Evolutionary conservation across 2,113 vertebrate genomes (phyloP).

Genomic region (Sander lucioperca): DNA sequence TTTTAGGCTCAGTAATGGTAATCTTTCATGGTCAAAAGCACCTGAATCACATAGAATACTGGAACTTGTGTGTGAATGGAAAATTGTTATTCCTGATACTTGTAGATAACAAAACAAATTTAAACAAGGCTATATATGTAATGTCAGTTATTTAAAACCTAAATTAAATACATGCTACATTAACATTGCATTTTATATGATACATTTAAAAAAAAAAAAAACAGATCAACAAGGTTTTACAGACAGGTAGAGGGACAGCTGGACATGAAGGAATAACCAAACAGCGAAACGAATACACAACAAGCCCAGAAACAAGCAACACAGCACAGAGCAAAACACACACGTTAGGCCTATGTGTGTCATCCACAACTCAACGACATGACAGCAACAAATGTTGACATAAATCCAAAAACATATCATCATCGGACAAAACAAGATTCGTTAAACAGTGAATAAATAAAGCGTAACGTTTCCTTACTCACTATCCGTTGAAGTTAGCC

Average conservation of each 20-base stretch:
- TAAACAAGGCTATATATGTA: neutral
- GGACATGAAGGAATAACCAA: neutral
- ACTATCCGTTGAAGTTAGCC: neutral
- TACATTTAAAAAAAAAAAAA: neutral
- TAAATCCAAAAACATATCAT: too few relatives aligned
- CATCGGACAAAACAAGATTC: too few relatives aligned
- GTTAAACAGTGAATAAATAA: neutral
- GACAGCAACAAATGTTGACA: neutral
- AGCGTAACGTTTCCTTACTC: conserved; percentile 5
- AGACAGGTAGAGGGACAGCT: neutral
- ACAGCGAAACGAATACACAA: neutral
- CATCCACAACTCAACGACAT: neutral
- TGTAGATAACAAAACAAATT: neutral
- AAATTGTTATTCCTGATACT: too few relatives aligned
- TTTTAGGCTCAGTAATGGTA: neutral
- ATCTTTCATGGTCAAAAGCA: neutral
- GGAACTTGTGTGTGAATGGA: neutral
- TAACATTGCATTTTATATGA: neutral
- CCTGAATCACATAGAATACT: neutral
- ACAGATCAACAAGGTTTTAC: neutral
- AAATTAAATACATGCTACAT: too few relatives aligned
- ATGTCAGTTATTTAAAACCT: neutral
- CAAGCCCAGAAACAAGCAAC: neutral
- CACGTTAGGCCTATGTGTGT: neutral
- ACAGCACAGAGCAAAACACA: neutral